These are phyloP conservation scores for Pachymerium ferrugineum DNA, from an alignment of 2,888 invertebrate species.

Conservation along the genomic window DNA sequence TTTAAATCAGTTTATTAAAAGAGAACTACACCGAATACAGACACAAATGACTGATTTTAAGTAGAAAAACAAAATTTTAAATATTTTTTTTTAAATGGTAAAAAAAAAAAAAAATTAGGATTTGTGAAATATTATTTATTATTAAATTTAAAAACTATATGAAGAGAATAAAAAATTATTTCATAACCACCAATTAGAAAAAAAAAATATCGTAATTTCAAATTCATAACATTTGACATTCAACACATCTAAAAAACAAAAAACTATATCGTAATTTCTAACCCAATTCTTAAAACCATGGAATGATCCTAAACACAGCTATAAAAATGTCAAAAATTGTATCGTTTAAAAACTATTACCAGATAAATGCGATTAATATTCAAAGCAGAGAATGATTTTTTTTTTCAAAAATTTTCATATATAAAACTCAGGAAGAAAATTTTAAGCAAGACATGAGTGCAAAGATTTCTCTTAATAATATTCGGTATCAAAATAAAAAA, in stretches of 20 bases:
- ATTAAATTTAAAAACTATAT: too few relatives aligned
- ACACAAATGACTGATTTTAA: slow-evolving; percentile 11
- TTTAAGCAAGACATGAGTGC: too few relatives aligned
- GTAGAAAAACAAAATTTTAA: neutral
- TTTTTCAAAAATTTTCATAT: neutral
- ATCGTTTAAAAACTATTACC: neutral
- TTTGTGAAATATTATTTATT: neutral
- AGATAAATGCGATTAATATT: neutral
- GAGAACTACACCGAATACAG: neutral
- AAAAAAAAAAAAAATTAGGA: neutral
- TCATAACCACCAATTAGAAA: too few relatives aligned
- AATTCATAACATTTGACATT: neutral
- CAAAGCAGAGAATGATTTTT: neutral
- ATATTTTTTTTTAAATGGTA: neutral
- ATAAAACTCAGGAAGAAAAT: too few relatives aligned
- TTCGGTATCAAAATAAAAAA: neutral
- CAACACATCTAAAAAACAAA: neutral
- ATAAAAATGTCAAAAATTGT: slow-evolving; percentile 8
- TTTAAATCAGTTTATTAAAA: slow-evolving; percentile 17
- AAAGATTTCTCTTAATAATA: too few relatives aligned
- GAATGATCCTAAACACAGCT: slow-evolving; percentile 19
- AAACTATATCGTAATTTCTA: neutral
- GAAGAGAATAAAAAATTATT: too few relatives aligned
- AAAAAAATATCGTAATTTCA: too few relatives aligned
- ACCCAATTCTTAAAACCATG: slow-evolving; percentile 17